Percentiles rank a stretch among this genome's conserved stretches.
Evolutionary conservation across 2,888 invertebrate species (phyloP).

Genomic region (Chymomyza procnemis): DNA sequence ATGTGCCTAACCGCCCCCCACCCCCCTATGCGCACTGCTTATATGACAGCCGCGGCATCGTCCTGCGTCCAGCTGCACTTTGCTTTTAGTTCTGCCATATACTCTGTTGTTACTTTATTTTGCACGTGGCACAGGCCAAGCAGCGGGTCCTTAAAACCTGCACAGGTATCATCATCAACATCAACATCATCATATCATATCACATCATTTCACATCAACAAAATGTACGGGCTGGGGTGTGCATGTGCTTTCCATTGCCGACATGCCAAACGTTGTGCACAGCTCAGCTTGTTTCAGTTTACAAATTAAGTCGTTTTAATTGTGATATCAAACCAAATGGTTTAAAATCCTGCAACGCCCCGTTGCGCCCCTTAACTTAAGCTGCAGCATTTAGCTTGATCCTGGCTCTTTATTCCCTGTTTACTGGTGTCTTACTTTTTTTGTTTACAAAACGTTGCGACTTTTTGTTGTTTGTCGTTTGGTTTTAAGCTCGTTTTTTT

Average conservation of each 20-base stretch:
- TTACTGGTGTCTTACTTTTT: slow-evolving; percentile 44
- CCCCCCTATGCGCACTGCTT: background rate
- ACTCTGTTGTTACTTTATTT: slow-evolving; percentile 44
- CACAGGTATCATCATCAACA: slow-evolving; percentile 52
- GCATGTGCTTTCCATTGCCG: slow-evolving; percentile 17
- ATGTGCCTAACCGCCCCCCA: slow-evolving; percentile 32
- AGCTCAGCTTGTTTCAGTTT: slow-evolving; percentile 58
- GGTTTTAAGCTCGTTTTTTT: slow-evolving; percentile 38
- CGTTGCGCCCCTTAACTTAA: background rate
- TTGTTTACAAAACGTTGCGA: slow-evolving; percentile 67
- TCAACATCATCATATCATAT: slow-evolving; percentile 27
- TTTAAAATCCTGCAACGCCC: background rate
- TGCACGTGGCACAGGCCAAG: slow-evolving; percentile 55
- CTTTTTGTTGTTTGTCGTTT: slow-evolving; percentile 53
- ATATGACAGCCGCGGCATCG: too few species aligned
- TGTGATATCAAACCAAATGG: slow-evolving; percentile 70
- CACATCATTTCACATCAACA: background rate
- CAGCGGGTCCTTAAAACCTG: slow-evolving; percentile 21
- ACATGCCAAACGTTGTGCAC: slow-evolving; percentile 11
- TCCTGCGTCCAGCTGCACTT: slow-evolving; percentile 56
- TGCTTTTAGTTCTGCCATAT: slow-evolving; percentile 34
- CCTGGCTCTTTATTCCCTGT: slow-evolving; percentile 54
- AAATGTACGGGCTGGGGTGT: slow-evolving; percentile 55
- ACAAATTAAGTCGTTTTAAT: slow-evolving; percentile 75
- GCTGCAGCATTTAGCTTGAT: background rate